A percentile compares a stretch with the other conserved stretches of the same genome.
Evolutionary conservation across 2,888 invertebrate genomes (phyloP).

Genomic region (Eurytoma californica): DNA sequence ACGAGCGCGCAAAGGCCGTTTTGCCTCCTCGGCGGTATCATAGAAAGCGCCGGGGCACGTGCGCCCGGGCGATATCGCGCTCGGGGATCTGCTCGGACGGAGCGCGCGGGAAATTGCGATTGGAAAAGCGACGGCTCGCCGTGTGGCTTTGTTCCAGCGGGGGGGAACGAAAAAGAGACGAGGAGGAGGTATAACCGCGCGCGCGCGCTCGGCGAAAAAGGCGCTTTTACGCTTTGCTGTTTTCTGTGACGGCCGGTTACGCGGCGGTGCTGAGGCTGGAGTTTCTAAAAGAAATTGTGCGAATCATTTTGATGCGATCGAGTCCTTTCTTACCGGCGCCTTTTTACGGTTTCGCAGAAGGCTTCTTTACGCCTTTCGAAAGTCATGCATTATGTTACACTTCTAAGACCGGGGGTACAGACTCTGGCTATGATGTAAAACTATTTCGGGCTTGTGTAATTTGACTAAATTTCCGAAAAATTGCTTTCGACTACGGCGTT

Average conservation of each 20-base stretch:
- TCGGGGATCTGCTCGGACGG: background rate
- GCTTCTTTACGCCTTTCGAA: background rate
- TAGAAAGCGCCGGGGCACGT: slow-evolving; percentile 27
- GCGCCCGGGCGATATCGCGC: slow-evolving; percentile 3
- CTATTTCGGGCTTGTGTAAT: too few species aligned
- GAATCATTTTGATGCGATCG: background rate
- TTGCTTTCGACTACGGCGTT: too few species aligned
- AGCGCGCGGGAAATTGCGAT: background rate
- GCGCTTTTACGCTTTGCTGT: slow-evolving; percentile 14
- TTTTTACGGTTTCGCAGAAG: background rate
- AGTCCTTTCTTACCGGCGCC: background rate
- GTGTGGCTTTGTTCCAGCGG: background rate
- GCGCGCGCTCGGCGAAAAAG: slow-evolving; percentile 6
- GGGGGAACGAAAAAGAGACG: background rate
- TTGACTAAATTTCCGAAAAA: too few species aligned
- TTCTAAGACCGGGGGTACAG: too few species aligned
- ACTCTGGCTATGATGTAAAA: too few species aligned
- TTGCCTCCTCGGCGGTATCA: background rate
- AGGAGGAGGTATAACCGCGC: background rate
- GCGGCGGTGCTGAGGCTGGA: background rate
- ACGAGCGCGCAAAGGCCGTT: background rate
- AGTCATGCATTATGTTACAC: background rate
- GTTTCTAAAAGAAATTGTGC: slow-evolving; percentile 31
- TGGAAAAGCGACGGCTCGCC: background rate
- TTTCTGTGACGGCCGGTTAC: slow-evolving; percentile 15